Evolutionary conservation across 2,888 invertebrate genomes (phyloP).

Genomic region (Rhogogaster chlorosoma): DNA sequence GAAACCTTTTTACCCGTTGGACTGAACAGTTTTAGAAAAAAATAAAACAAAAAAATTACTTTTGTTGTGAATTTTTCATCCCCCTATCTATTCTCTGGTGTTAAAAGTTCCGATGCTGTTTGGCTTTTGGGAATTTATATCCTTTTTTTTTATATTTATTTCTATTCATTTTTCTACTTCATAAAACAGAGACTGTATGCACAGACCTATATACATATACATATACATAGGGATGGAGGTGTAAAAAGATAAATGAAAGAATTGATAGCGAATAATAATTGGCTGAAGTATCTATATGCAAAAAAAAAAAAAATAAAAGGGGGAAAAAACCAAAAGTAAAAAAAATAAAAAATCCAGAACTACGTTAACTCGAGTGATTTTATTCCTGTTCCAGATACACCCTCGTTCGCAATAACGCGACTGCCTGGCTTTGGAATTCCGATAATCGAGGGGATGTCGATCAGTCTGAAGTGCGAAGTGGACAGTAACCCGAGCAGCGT

Average conservation of each 20-base stretch:
- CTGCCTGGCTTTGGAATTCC: constrained; percentile 96
- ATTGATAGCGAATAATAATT: neutral
- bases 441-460: constrained; percentile 92
- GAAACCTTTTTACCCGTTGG: neutral
- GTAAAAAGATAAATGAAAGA: neutral
- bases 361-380: neutral
- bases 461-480: constrained; percentile 94
- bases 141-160: no score
- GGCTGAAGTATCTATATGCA: neutral
- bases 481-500: constrained; percentile 94
- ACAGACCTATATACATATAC: neutral
- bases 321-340: neutral
- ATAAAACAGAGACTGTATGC: neutral
- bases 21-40: neutral
- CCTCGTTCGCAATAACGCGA: constrained; percentile 94
- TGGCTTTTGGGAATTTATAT: no score
- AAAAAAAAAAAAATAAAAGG: neutral
- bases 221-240: neutral
- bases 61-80: neutral
- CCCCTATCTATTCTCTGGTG: neutral
- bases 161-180: no score
- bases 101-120: neutral
- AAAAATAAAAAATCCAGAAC: neutral
- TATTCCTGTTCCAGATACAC: constrained; percentile 85
- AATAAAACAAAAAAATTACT: neutral